Evolutionary conservation across 2,113 vertebrate genomes (phyloP).

Genomic region (Mastomys natalensis): DNA sequence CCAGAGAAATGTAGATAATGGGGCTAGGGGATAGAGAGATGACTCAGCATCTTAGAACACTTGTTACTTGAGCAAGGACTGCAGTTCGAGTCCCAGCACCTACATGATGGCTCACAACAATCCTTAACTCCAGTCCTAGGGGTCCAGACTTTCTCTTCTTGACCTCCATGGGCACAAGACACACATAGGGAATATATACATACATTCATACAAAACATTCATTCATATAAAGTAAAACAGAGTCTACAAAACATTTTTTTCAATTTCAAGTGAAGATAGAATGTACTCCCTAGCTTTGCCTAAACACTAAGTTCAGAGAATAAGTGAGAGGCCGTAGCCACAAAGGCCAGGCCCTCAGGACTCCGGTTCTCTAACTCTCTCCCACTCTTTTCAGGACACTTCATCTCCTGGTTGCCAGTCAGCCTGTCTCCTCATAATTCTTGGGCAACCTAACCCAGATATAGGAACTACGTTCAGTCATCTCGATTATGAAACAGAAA

Average conservation of each 20-base stretch:
- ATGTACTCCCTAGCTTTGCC: neutral
- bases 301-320: neutral
- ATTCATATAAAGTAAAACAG: neutral
- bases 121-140: neutral
- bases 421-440: neutral
- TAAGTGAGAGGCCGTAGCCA: neutral
- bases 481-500: neutral
- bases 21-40: neutral
- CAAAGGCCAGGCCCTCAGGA: neutral
- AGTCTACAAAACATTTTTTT: neutral
- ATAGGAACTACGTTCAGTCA: neutral
- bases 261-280: neutral
- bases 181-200: neutral
- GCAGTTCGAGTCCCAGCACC: neutral
- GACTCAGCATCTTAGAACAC: neutral
- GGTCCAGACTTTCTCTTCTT: neutral
- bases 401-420: neutral
- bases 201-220: neutral
- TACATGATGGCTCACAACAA: neutral
- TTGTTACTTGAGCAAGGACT: neutral
- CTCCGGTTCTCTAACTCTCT: neutral
- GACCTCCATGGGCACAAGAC: neutral
- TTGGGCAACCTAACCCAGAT: neutral
- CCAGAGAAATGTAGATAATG: neutral
- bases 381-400: neutral